Evolutionary conservation across 1,140 invertebrate species (phyloP), one percentile per base, ranked within the genome.

Genomic region (Zeugodacus cucurbitae): DNA sequence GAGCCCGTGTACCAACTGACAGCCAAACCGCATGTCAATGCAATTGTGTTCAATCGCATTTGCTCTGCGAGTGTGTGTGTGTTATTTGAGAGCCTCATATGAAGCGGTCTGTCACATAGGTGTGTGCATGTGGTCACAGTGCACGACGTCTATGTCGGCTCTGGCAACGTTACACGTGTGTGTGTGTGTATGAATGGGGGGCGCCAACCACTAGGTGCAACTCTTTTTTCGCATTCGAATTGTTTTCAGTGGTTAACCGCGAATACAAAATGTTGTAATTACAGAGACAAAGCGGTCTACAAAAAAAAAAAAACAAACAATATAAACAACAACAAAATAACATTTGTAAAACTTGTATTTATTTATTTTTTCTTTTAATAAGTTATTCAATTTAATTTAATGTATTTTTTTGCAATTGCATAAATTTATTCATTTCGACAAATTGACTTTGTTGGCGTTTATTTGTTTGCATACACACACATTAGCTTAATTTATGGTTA

Each of bases 181-280:
- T n/a, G n/a, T 32, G n/a, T 34, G 7, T 32, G 32, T 32, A 41
- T n/a, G 37, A 41, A 74, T 41, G 70, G 32, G 34, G 70, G 32
- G 34, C 32, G 70, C 70, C 32, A 74, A 10, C 22, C 26, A 62
- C 59, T 8, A 62, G 59, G 1, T 62, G 48, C 37, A 14, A 41
- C 5, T 41, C 22, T 74, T 74, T 41, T 82, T 48, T 82, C 14
- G 74, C 41, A 10, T 29, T 26, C 22, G 74, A 48, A 82, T 82
- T 82, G 74, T 48, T 82, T 82, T 82, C 22, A 82, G 74, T 82
- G 74, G 74, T 82, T 82, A 82, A 82, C 74, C 74, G 74, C 74
- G 74, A 26, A 82, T 82, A 82, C 74, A 82, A 82, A 82, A 82
- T 82, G 37, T 82, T 87, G 86, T 87, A 64, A 59, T 59, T 87